Percentiles rank a stretch among this genome's conserved stretches.
These are phyloP conservation scores for Penaeus chinensis DNA, from an alignment of 1,140 invertebrate species.

Conservation along the genomic window DNA sequence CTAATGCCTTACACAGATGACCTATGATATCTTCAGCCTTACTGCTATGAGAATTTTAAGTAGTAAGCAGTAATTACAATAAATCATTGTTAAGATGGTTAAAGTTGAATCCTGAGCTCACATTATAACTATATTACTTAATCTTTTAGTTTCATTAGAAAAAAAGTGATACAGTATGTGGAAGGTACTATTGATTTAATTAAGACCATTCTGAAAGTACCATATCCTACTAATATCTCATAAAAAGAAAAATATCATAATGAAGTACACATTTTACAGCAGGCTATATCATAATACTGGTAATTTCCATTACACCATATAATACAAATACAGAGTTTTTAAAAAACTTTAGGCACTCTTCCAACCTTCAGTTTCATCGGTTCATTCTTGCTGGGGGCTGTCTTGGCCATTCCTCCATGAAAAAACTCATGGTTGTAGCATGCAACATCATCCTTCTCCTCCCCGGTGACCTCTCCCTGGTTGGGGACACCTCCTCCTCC, in stretches of 20 bases:
- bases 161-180: neutral
- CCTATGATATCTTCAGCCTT: neutral
- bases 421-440: slow-evolving; percentile 1
- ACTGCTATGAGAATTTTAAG: neutral
- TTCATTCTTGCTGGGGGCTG: slow-evolving; percentile 35
- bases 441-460: slow-evolving; percentile 11
- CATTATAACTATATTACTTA: too few relatives aligned
- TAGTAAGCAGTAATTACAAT: neutral
- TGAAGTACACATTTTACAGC: too few relatives aligned
- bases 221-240: too few relatives aligned
- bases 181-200: too few relatives aligned
- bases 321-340: neutral
- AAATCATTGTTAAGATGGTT: neutral
- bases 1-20: too few relatives aligned
- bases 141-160: neutral
- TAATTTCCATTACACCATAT: neutral
- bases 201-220: too few relatives aligned
- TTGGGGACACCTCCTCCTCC: neutral
- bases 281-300: neutral
- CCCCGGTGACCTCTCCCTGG: neutral
- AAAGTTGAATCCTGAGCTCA: neutral
- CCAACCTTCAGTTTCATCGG: slow-evolving; percentile 45
- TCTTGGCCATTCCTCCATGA: slow-evolving; percentile 51
- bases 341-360: neutral
- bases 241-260: too few relatives aligned